phyloP scores from a whole-genome alignment of 1,140 invertebrate species.

The Drosophila burlai region DNA sequence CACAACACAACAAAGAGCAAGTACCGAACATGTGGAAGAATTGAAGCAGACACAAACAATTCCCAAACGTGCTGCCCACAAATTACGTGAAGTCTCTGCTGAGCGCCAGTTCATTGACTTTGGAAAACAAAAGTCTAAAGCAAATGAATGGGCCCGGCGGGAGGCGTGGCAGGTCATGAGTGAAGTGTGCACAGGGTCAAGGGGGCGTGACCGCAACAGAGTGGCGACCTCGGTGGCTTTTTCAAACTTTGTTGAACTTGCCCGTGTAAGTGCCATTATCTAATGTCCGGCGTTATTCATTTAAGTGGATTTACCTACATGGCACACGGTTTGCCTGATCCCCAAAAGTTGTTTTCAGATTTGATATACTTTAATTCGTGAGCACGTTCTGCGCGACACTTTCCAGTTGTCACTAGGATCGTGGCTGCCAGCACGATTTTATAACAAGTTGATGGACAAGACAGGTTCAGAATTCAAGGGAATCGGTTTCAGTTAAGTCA shows the following conservation, averaged over 20 bases:
- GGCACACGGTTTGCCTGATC: slow-evolving; percentile 2
- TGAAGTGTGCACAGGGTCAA: slow-evolving; percentile 10
- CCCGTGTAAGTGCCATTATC: slow-evolving; percentile 8
- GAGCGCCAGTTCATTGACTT: slow-evolving; percentile 42
- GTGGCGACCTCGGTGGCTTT: slow-evolving; percentile 7
- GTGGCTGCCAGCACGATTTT: slow-evolving; percentile 26
- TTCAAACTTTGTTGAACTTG: slow-evolving; percentile 10
- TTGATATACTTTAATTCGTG: slow-evolving; percentile 6
- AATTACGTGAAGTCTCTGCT: slow-evolving; percentile 29
- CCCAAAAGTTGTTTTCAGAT: not conserved
- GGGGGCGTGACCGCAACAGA: slow-evolving; percentile 44
- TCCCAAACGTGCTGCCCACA: slow-evolving; percentile 17
- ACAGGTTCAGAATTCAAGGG: slow-evolving; percentile 2
- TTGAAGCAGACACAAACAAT: slow-evolving; percentile 36
- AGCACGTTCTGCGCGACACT: not conserved
- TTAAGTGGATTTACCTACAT: not conserved
- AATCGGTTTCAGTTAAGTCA: not conserved
- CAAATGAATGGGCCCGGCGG: slow-evolving; percentile 19
- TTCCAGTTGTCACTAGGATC: slow-evolving; percentile 21
- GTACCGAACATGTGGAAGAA: slow-evolving; percentile 35
- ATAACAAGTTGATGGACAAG: slow-evolving; percentile 10
- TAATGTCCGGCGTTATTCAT: slow-evolving; percentile 17
- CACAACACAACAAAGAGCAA: slow-evolving; percentile 7
- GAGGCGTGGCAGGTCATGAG: slow-evolving; percentile 21
- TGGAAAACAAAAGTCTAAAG: slow-evolving; percentile 40